These are phyloP conservation scores for Mormyrus lacerda DNA, from an alignment of 2,113 vertebrate species.

Conservation along the genomic window DNA sequence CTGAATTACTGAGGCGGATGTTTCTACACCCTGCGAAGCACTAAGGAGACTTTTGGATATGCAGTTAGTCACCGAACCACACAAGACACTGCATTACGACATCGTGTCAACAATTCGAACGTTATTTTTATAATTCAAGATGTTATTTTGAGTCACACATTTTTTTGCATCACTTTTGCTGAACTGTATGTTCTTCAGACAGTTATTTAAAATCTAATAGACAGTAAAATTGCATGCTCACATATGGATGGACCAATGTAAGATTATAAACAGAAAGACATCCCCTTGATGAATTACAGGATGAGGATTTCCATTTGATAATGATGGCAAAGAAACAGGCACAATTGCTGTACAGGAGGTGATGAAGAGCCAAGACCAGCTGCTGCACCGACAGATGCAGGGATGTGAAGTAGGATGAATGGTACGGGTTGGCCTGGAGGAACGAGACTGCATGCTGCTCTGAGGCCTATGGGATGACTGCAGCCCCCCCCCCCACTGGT, in stretches of 20 bases:
- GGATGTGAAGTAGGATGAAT: neutral
- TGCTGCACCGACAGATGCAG: constrained; percentile 16
- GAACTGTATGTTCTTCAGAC: neutral
- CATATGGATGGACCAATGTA: neutral
- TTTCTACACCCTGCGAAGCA: neutral
- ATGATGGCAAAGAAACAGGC: neutral
- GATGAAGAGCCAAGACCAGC: constrained; percentile 9
- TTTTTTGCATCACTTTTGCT: neutral
- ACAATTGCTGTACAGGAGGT: neutral
- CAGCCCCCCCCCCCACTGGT: constrained; percentile 27
- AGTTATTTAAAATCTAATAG: neutral
- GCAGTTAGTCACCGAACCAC: neutral
- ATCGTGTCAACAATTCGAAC: neutral
- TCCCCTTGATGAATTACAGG: neutral
- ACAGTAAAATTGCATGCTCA: constrained; percentile 4
- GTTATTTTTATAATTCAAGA: neutral
- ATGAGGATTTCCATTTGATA: neutral
- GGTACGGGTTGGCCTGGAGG: neutral
- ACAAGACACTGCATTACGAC: neutral
- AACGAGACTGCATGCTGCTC: constrained; percentile 27
- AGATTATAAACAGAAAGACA: neutral
- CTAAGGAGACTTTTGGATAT: neutral
- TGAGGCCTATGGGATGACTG: constrained; percentile 18
- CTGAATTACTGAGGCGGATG: neutral
- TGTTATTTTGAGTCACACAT: neutral